phyloP scores from a whole-genome alignment of 2,113 vertebrate genomes.

The Cephalopholis sonnerati region DNA sequence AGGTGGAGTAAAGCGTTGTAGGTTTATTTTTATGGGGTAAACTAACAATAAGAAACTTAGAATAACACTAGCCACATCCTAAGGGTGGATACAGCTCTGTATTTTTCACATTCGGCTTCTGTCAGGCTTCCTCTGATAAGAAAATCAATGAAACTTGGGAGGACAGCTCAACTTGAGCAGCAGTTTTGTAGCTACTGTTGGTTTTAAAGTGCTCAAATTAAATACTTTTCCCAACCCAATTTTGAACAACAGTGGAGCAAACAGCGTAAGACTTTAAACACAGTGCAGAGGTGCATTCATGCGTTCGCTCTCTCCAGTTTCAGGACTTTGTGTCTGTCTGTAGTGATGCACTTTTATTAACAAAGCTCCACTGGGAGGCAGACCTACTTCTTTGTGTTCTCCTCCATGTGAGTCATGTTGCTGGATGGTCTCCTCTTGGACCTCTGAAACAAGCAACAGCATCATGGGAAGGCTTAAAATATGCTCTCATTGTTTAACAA shows the following conservation, averaged over 20 bases:
- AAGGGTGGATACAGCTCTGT: background rate
- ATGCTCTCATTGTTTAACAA: constrained; percentile 7
- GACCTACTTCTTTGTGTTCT: constrained; percentile 93
- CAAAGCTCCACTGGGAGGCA: constrained; percentile 54
- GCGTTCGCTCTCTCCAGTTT: constrained; percentile 15
- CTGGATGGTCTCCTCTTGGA: constrained; percentile 78
- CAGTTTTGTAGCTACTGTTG: background rate
- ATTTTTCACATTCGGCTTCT: background rate
- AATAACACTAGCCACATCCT: background rate
- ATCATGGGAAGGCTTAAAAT: constrained; percentile 39
- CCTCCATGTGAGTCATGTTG: constrained; percentile 87
- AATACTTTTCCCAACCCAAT: constrained; percentile 9
- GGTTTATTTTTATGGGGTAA: background rate
- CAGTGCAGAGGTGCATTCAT: constrained; percentile 16
- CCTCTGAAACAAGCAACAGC: constrained; percentile 82
- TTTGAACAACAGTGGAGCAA: constrained; percentile 24
- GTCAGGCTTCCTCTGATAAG: background rate
- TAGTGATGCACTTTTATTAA: constrained; percentile 32
- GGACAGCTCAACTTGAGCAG: background rate
- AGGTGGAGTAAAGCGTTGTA: background rate
- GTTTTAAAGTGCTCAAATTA: background rate
- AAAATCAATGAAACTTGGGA: background rate
- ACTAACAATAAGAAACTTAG: background rate
- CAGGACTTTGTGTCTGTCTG: constrained; percentile 1
- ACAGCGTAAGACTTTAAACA: background rate